These are phyloP conservation scores for Thecophora atra DNA, from an alignment of 2,888 invertebrate species.

Conservation along the genomic window DNA sequence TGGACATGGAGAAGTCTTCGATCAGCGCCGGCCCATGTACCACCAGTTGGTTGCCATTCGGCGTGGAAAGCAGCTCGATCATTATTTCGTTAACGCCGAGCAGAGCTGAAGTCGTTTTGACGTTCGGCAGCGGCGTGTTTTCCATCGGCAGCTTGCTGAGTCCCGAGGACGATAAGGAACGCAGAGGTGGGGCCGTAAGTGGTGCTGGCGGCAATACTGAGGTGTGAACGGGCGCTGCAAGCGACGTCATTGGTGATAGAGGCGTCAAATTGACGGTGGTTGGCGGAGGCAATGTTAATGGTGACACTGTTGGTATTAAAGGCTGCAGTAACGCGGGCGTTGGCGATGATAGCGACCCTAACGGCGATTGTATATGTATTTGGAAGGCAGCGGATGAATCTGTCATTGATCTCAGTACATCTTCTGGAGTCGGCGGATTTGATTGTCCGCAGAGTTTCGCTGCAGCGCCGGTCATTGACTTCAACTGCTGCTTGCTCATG, in stretches of 20 bases:
- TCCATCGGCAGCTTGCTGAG: not conserved
- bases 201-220: not conserved
- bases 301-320: conserved; percentile 28
- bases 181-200: conserved; percentile 9
- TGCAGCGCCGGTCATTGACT: no score
- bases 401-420: no score
- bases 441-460: no score
- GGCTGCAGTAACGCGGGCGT: no score
- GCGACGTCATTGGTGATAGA: conserved; percentile 27
- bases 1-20: conserved; percentile 44
- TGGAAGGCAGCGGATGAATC: no score
- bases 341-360: no score
- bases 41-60: conserved; percentile 40
- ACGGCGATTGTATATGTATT: no score
- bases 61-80: conserved; percentile 46
- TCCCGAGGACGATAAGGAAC: not conserved
- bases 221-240: not conserved
- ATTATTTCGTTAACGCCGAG: conserved; percentile 45
- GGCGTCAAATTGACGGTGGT: not conserved
- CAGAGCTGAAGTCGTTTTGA: conserved; percentile 39
- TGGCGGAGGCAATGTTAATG: not conserved
- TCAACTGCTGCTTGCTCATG: no score
- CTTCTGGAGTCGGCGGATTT: no score
- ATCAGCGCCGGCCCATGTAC: conserved; percentile 43
- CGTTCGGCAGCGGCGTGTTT: conserved; percentile 31